phyloP scores from a whole-genome alignment of 2,888 invertebrate species.

The Agriopis aurantiaria region DNA sequence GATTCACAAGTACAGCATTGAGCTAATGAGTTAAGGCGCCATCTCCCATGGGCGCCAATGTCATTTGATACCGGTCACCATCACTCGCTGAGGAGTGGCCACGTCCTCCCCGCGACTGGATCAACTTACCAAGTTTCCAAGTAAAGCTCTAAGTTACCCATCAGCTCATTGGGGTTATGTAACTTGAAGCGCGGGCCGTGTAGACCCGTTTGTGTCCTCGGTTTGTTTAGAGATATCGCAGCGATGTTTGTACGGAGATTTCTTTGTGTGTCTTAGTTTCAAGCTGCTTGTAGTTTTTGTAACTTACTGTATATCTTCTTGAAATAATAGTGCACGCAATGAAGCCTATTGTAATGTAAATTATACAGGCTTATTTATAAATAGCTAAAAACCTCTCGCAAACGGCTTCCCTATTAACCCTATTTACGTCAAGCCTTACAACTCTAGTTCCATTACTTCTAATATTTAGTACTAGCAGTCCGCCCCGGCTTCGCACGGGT shows the following conservation, averaged over 20 bases:
- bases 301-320: no score
- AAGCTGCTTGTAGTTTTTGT: no score
- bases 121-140: constrained; percentile 32
- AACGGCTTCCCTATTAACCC: no score
- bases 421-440: no score
- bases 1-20: not conserved
- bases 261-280: not conserved
- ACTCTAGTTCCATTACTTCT: no score
- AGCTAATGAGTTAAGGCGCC: constrained; percentile 20
- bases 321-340: no score
- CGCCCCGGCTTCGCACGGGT: no score
- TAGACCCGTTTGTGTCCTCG: not conserved
- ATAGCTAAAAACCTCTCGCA: no score
- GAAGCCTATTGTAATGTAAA: no score
- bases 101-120: constrained; percentile 12
- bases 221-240: not conserved
- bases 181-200: constrained; percentile 17
- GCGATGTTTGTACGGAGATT: not conserved
- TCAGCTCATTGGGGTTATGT: constrained; percentile 24
- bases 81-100: constrained; percentile 20
- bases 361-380: no score
- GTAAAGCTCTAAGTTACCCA: constrained; percentile 21
- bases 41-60: constrained; percentile 36
- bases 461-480: no score
- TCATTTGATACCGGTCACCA: constrained; percentile 26